A percentile compares a stretch with the other conserved stretches of the same genome.
phyloP scores from a whole-genome alignment of 1,140 invertebrate species.

The Temnothorax nylanderi region DNA sequence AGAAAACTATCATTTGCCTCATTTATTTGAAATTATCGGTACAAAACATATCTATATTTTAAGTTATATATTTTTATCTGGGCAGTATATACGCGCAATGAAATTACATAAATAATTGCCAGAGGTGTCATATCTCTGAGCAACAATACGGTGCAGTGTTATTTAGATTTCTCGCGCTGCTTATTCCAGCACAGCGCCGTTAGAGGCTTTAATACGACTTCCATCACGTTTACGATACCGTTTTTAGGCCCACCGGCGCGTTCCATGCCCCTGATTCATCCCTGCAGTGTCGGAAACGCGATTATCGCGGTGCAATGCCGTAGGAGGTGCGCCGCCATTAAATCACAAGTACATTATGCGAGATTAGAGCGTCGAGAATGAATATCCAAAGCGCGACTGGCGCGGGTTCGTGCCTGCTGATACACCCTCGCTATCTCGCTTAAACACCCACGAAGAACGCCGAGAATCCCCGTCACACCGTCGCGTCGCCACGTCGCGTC shows the following conservation, averaged over 20 bases:
- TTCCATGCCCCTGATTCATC: neutral
- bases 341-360: slow-evolving; percentile 81
- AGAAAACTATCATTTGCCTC: neutral
- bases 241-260: slow-evolving; percentile 19
- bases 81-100: neutral
- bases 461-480: slow-evolving; percentile 58
- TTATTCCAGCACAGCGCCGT: neutral
- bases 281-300: slow-evolving; percentile 30
- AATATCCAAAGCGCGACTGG: slow-evolving; percentile 75
- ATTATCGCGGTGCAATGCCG: slow-evolving; percentile 43
- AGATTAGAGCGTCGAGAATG: slow-evolving; percentile 83
- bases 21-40: neutral
- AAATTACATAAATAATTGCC: slow-evolving; percentile 17
- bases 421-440: slow-evolving; percentile 72
- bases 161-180: slow-evolving; percentile 11
- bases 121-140: slow-evolving; percentile 1
- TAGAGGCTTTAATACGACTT: slow-evolving; percentile 1
- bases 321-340: slow-evolving; percentile 69
- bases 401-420: slow-evolving; percentile 72
- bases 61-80: neutral
- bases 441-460: slow-evolving; percentile 77
- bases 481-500: neutral
- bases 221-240: slow-evolving; percentile 45
- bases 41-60: neutral
- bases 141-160: neutral